A percentile compares a stretch with the other conserved stretches of the same genome.
phyloP scores from a whole-genome alignment of 2,888 invertebrate genomes.

The Leptinotarsa haldemani region DNA sequence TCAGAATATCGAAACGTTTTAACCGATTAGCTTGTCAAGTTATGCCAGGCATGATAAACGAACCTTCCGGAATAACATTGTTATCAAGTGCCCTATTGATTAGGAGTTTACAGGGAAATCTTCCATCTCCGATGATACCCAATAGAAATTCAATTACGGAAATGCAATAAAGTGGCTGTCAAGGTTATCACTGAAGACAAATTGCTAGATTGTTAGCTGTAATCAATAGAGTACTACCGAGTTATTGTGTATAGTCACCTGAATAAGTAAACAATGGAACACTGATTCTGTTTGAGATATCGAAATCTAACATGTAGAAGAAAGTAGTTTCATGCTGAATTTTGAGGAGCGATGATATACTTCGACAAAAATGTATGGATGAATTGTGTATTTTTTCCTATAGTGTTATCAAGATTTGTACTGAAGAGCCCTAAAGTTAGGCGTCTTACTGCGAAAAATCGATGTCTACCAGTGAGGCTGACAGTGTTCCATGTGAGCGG shows the following conservation, averaged over 20 bases:
- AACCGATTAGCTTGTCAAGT: not conserved
- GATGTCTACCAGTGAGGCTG: too few species aligned
- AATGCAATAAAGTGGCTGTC: slow-evolving; percentile 3
- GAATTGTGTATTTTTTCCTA: too few species aligned
- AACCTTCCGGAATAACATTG: not conserved
- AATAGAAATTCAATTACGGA: not conserved
- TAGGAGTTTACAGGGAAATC: not conserved
- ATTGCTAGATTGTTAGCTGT: not conserved
- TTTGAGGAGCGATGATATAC: too few species aligned
- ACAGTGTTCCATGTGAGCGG: too few species aligned
- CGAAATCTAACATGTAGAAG: too few species aligned
- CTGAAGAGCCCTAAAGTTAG: too few species aligned
- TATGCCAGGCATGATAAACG: not conserved
- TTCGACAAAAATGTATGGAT: too few species aligned
- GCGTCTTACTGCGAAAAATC: too few species aligned
- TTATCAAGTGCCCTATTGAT: not conserved
- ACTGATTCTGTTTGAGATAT: too few species aligned
- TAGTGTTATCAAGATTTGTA: too few species aligned
- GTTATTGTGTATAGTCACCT: not conserved
- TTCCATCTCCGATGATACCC: not conserved
- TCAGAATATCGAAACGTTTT: not conserved
- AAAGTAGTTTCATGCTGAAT: too few species aligned
- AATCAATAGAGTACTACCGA: not conserved
- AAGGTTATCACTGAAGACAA: not conserved
- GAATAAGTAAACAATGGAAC: not conserved